phyloP scores from a whole-genome alignment of 2,113 vertebrate genomes.

The Girardinichthys multiradiatus region DNA sequence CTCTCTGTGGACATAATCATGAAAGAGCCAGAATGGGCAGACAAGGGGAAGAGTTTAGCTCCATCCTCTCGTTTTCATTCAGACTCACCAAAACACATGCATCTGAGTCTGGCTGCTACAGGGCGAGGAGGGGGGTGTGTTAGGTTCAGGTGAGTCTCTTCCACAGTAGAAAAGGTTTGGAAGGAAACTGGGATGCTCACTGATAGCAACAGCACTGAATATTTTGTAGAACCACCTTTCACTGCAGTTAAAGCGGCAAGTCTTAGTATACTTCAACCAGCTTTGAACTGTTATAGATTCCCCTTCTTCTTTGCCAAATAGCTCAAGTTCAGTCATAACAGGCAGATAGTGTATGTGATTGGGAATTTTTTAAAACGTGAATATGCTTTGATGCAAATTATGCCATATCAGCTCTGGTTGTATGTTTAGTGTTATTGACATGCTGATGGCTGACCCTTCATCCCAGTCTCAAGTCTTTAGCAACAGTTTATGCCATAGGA shows the following conservation, averaged over 20 bases:
- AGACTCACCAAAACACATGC: slow-evolving; percentile 39
- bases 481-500: too few species aligned
- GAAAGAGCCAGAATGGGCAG: background rate
- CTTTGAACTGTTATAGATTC: background rate
- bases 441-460: too few species aligned
- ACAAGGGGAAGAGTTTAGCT: slow-evolving; percentile 28
- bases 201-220: slow-evolving; percentile 47
- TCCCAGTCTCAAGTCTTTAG: too few species aligned
- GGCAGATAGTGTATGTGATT: too few species aligned
- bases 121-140: slow-evolving; percentile 48
- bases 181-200: slow-evolving; percentile 53
- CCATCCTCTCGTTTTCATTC: slow-evolving; percentile 42
- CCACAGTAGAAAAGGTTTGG: slow-evolving; percentile 52
- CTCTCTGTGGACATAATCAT: slow-evolving; percentile 70
- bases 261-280: background rate
- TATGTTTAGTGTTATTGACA: too few species aligned
- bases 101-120: slow-evolving; percentile 41
- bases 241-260: too few species aligned
- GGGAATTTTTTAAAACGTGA: too few species aligned
- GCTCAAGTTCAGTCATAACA: background rate
- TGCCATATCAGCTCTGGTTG: too few species aligned
- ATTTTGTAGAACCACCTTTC: background rate
- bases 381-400: too few species aligned
- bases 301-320: background rate
- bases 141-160: slow-evolving; percentile 56